Evolutionary conservation across 2,113 vertebrate genomes (phyloP).

Genomic region (Heliornis fulica): DNA sequence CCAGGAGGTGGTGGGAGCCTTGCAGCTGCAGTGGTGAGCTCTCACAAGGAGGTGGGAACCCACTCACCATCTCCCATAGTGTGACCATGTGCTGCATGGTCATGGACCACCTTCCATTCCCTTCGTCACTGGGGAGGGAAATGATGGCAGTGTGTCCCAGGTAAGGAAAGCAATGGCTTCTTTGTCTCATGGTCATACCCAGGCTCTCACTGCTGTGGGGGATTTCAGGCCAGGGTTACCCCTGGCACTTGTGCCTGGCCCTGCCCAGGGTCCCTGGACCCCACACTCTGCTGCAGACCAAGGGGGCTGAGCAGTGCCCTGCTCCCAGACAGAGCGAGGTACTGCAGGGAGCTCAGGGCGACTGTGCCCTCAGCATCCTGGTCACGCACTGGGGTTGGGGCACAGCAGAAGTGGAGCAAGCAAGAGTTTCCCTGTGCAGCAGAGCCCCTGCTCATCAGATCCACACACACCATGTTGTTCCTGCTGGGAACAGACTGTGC

Average conservation of each 20-base stretch:
- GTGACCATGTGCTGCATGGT: not conserved
- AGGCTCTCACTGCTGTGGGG: fast-evolving
- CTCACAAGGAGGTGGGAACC: not conserved
- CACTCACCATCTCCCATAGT: not conserved
- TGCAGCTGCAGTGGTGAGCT: not conserved
- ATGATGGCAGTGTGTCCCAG: not conserved
- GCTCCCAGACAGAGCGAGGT: too few relatives aligned
- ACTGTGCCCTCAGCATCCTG: fast-evolving
- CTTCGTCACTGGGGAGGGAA: not conserved
- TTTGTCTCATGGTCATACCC: not conserved
- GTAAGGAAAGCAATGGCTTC: not conserved
- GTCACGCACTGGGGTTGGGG: fast-evolving
- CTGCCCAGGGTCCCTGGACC: too few relatives aligned
- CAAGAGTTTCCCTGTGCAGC: fast-evolving
- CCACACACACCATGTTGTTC: fast-evolving
- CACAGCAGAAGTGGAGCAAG: not conserved
- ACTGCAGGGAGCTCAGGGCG: fast-evolving
- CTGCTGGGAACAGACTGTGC: not conserved
- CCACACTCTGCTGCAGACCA: not conserved
- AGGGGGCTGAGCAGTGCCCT: not conserved
- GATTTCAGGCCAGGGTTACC: too few relatives aligned
- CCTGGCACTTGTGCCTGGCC: not conserved
- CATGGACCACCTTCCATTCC: too few relatives aligned
- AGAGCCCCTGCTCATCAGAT: not conserved
- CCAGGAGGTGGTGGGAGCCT: not conserved